These are phyloP conservation scores for Hyppa rectilinea DNA, from an alignment of 2,888 invertebrate genomes.

Conservation along the genomic window DNA sequence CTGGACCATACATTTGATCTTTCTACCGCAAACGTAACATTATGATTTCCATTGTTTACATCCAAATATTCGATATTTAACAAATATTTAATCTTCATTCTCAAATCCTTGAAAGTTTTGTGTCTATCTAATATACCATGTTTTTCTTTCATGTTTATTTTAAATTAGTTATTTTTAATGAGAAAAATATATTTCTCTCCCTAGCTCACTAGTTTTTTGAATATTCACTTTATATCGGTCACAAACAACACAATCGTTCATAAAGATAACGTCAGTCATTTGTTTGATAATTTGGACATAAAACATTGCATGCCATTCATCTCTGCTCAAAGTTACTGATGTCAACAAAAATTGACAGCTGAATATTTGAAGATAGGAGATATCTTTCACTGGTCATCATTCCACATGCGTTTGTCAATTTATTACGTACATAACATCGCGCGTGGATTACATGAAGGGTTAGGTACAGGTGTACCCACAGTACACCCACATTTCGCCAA, in stretches of 20 bases:
- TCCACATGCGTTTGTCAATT: not conserved
- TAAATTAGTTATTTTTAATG: not conserved
- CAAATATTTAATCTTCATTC: not conserved
- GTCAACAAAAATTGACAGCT: not conserved
- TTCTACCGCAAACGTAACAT: not conserved
- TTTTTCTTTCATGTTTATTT: not conserved
- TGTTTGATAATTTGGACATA: constrained; percentile 42
- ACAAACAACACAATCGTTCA: constrained; percentile 56
- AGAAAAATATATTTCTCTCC: constrained; percentile 1
- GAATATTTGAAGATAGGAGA: constrained; percentile 3
- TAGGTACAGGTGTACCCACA: too few relatives aligned
- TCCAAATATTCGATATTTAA: constrained; percentile 19
- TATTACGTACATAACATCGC: too few relatives aligned
- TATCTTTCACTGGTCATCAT: constrained; percentile 7
- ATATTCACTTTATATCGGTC: constrained; percentile 31
- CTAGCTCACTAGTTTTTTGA: constrained; percentile 4
- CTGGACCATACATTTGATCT: constrained; percentile 15
- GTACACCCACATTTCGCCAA: too few relatives aligned
- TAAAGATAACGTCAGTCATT: constrained; percentile 48
- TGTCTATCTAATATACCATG: constrained; percentile 9
- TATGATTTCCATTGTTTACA: not conserved
- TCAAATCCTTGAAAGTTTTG: constrained; percentile 11
- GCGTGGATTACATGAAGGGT: too few relatives aligned
- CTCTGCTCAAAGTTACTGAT: not conserved
- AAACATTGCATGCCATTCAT: constrained; percentile 8